Evolutionary conservation across 2,113 vertebrate species (phyloP), one percentile per base, ranked within the genome.

Genomic region (Thunnus maccoyii): DNA sequence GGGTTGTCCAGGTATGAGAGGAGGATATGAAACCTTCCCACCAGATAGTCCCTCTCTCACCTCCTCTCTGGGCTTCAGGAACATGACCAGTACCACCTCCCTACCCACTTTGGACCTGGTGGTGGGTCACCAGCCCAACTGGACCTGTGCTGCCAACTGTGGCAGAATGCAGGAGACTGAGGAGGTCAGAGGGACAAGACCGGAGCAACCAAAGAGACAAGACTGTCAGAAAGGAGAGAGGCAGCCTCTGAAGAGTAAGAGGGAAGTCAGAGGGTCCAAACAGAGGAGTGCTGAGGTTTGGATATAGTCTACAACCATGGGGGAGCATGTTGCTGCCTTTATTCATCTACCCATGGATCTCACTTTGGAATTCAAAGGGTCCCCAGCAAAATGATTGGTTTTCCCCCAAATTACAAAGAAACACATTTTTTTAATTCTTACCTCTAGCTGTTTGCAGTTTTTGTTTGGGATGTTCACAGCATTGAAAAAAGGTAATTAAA

Each of bases 21-120:
- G 27, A 1, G 85, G 80, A 0, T 94, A 94, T 30, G 84, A 92
- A 56, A 83, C 90, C 48, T 89, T 93, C 25, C 69, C 84, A 11
- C 82, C 88, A 0, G 91, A 93, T 36, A 88, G 86, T 13, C 92
- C 87, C 2, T 94, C 91, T 1, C 76, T 90, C 32, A 79, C 66
- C 11, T 93, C 91, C 1, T 93, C 92, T 6, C 27, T 93, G 47
- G 90, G 88, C 25, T 93, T 87, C 70, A 86, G 86, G 78, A 92
- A 89, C 1, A 55, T 91, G 15, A 89, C 92, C 75, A 92, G 93
- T 80, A 93, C 92, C 4, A 82, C 89, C 5, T 93, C 92, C 2
- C 85, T 95, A 36, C 94, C 95, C 18, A 92, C 91, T 14, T 41
- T 94, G 78, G 93, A 95, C 78, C 82, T 95, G 65, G 92, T 94